Base-by-base conservation (phyloP, 2,888 invertebrate species). In the Dicroscelio sp. region DNA sequence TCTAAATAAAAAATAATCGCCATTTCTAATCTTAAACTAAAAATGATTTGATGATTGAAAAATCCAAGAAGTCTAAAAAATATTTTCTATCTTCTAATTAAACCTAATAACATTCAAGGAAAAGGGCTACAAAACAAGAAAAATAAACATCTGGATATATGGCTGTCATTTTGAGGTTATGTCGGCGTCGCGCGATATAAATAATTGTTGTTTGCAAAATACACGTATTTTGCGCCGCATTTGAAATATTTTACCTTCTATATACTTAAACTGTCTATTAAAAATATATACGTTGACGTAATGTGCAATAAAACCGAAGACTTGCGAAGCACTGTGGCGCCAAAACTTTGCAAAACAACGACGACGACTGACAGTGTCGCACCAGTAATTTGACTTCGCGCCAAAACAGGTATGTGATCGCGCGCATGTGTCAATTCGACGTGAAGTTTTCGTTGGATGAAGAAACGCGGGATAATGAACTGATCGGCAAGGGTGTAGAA, bases 281-380 rank as follows among this genome's bases (percentile, higher is more conserved):
- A 75, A 71, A 30, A 20, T n/a, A 20, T 12, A 25, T 48, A 23
- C n/a, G 30, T 84, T 52, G 75, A 71, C 23, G 38, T 35, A 84
- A 65, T 20, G 23, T 14, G 6, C 31, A 48, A 65, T 27, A 75
- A 84, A 65, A 84, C 35, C 23, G 1, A 63, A 65, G 52, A 52
- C 65, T 52, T 27, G 35, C 30, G 12, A 8, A 63, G 55, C 55
- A 38, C 55, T 30, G 85, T 86, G 71, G 71, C 86, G 80, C 86
- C 80, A 87, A 87, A 87, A 87, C 80, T 87, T 73, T 38, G 63
- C 69, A 87, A 87, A 87, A 86, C 86, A 86, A 86, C 86, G 48
- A 87, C 38, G 33, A 80, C 38, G 80, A 63, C 25, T 78, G 79
- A 87, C 80, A 75, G 73, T 73, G 43, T 10, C 63, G 55, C 63